Evolutionary conservation across 2,888 invertebrate genomes (phyloP), one percentile per base, ranked within the genome.

Genomic region (Yponomeuta cagnagella): DNA sequence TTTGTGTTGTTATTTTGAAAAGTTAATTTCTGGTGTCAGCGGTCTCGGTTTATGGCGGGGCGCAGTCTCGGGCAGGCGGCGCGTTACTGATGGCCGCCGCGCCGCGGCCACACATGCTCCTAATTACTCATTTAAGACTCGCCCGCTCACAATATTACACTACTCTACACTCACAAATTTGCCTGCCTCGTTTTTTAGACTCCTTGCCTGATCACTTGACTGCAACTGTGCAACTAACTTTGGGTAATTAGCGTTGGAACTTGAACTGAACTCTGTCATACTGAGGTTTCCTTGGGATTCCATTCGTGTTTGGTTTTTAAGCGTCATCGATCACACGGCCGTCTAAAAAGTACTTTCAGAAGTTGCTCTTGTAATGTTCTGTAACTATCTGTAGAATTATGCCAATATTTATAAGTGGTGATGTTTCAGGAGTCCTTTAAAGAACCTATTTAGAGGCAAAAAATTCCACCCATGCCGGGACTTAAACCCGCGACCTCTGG

Each of bases 1-100:
- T 70, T 63, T 85, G 82, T 76, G 76, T 80, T 88, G 87, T 88
- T 89, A 87, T 87, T 89, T 87, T 85, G 84, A 85, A 87, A 88
- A 89, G 86, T 89, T 88, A 88, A 89, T 90, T 87, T 84, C 68
- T 71, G 77, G 83, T 81, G 83, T 80, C 81, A 85, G 86, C 72
- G 77, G 83, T 81, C 83, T 80, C 81, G 85, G 86, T 88, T 86
- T 88, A 88, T 88, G 86, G 85, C 77, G 80, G 79, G 72, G 69
- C 72, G 81, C 82, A 80, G 82, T 82, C 80, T 77, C 79, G 79
- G 77, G 72, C 84, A 80, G 79, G 81, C 83, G 83, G 84, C 79
- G 82, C 80, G 81, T 80, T 83, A 80, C 82, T 83, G 87, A 87
- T 82, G 84, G 83, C 81, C 66, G 76, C 76, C 75, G 74, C 75